phyloP scores from a whole-genome alignment of 1,140 invertebrate genomes.

The Neodiprion pinetum region DNA sequence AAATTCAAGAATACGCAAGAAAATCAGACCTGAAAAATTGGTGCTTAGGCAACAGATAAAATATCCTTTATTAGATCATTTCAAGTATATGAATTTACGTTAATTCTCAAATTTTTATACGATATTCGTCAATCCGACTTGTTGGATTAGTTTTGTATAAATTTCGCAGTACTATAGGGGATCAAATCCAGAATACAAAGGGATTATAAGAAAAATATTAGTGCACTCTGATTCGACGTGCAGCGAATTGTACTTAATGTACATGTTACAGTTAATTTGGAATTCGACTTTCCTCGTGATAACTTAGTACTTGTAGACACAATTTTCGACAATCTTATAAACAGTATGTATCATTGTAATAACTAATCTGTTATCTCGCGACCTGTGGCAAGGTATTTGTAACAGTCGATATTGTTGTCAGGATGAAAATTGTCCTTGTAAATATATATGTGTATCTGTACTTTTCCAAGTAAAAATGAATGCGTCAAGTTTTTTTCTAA shows the following conservation, averaged over 20 bases:
- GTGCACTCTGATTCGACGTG: neutral
- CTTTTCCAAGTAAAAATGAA: too few relatives aligned
- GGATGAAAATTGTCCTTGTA: too few relatives aligned
- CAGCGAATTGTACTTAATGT: neutral
- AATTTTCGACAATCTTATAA: too few relatives aligned
- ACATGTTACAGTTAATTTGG: neutral
- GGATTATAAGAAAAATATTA: neutral
- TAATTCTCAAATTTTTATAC: slow-evolving; percentile 9
- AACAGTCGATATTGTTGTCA: too few relatives aligned
- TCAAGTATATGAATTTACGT: neutral
- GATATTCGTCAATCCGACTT: slow-evolving; percentile 1
- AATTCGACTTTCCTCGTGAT: neutral
- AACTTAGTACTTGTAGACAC: too few relatives aligned
- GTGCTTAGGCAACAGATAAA: neutral
- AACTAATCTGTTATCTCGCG: too few relatives aligned
- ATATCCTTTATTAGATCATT: too few relatives aligned
- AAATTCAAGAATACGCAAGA: slow-evolving; percentile 27
- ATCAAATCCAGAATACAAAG: neutral
- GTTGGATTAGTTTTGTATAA: neutral
- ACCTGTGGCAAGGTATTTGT: too few relatives aligned
- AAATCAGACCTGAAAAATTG: neutral
- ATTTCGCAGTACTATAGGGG: neutral
- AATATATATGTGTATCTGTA: too few relatives aligned
- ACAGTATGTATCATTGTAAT: too few relatives aligned
- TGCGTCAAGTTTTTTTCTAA: too few relatives aligned